Evolutionary conservation across 2,113 vertebrate species (phyloP), one percentile per base, ranked within the genome.

Genomic region (Stigmatopora nigra): DNA sequence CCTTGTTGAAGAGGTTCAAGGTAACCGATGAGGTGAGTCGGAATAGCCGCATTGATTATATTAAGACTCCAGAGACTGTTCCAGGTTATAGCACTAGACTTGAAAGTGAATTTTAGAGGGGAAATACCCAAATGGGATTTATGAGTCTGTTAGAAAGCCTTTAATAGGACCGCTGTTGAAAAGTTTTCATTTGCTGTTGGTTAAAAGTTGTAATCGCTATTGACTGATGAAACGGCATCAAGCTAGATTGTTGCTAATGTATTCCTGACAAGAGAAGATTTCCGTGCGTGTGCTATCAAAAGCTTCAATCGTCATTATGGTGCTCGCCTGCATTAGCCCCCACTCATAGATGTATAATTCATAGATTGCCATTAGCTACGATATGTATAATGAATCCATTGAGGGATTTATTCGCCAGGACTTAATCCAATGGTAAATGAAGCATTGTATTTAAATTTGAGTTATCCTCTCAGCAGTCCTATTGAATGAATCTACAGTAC

Each of bases 1-100:
- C 91, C 58, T 80, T 92, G 71, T 75, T 92, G 68, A 92, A 91
- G 82, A 88, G 91, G 84, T 92, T 92, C 80, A 92, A 92, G 80
- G 90, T 92, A 51, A 88, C 90, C 0, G 91, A 92, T 57, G 91
- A 92, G 91, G 91, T 92, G 72, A 84, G 88, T 75, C 64, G 17
- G 8, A 51, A 48, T 67, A 58, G 61, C 58, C 63, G 22, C 11
- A 48, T 67, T 67, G 14, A 61, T 73, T 63, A 64, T 22, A 68
- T 41, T 65, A 71, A 51, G 25, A 48, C 8, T 31, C n/a, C 25
- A 44, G 44, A 56, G 58, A 70, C 52, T 12, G 5, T 35, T 69
- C 53, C 68, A 10, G 60, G 55, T 61, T 52, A 48, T 56, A 68
- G 63, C 16, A 70, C 69, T 69, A 16, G 1, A 58, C 35, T 20